These are phyloP conservation scores for Hoplodrina ambigua DNA, from an alignment of 2,888 invertebrate species.

Conservation along the genomic window DNA sequence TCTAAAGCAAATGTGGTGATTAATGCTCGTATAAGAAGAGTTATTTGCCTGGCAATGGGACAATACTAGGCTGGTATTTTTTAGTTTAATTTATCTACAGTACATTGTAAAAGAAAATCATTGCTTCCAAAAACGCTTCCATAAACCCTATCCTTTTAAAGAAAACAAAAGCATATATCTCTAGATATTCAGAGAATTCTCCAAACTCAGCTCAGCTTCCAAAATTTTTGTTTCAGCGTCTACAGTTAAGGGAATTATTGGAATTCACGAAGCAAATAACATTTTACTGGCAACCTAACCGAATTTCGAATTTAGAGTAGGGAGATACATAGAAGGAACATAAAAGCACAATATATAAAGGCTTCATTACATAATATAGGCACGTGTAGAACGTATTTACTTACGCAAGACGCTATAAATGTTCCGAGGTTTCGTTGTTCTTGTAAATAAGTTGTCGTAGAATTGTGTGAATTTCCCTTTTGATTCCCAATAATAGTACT, in stretches of 20 bases:
- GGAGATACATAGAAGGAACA: not conserved
- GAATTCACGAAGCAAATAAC: not conserved
- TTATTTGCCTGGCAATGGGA: too few relatives aligned
- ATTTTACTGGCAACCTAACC: conserved; percentile 22
- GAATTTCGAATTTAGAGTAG: conserved; percentile 21
- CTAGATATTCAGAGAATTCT: not conserved
- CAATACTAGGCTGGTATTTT: too few relatives aligned
- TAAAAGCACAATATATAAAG: conserved; percentile 28
- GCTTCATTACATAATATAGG: conserved; percentile 16
- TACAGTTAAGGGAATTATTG: conserved; percentile 1
- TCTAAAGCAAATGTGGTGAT: too few relatives aligned
- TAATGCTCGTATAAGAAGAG: too few relatives aligned
- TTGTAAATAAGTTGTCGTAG: conserved; percentile 40
- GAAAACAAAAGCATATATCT: not conserved
- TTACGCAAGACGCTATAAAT: conserved; percentile 35
- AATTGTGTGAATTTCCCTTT: conserved; percentile 22
- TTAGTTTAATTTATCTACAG: too few relatives aligned
- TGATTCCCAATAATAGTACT: conserved; percentile 16
- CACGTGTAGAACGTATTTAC: conserved; percentile 8
- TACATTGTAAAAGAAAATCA: not conserved
- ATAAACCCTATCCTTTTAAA: not conserved
- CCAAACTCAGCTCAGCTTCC: not conserved
- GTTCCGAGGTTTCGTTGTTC: conserved; percentile 15
- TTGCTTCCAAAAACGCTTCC: not conserved
- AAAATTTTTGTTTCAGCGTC: not conserved